These are phyloP conservation scores for Penaeus japonicus DNA, from an alignment of 1,140 invertebrate species.

Conservation along the genomic window DNA sequence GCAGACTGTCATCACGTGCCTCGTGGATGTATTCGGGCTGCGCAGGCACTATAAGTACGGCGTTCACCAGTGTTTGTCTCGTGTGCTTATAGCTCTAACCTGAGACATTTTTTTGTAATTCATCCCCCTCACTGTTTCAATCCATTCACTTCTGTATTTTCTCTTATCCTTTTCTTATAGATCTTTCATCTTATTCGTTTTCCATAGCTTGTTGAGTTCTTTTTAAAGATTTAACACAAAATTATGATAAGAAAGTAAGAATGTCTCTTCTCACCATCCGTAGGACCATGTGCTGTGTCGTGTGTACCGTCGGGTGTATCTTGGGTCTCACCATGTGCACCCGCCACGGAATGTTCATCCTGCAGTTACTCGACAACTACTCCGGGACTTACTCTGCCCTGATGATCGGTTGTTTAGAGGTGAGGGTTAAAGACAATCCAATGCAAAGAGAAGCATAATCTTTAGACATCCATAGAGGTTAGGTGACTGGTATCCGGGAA, in stretches of 20 bases:
- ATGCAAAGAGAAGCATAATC: background rate
- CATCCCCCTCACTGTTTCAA: too few species aligned
- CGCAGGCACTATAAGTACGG: constrained; percentile 69
- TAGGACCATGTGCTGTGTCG: constrained; percentile 68
- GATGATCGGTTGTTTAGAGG: constrained; percentile 74
- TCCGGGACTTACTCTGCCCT: constrained; percentile 86
- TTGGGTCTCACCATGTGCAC: constrained; percentile 75
- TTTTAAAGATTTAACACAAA: too few species aligned
- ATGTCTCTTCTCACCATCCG: background rate
- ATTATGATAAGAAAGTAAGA: too few species aligned
- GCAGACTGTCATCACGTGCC: constrained; percentile 67
- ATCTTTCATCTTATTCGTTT: too few species aligned
- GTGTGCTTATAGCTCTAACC: background rate
- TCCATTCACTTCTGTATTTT: too few species aligned
- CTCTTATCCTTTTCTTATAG: too few species aligned
- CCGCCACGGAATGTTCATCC: constrained; percentile 65
- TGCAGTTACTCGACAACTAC: constrained; percentile 86
- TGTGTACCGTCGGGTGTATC: constrained; percentile 73
- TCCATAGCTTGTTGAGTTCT: too few species aligned
- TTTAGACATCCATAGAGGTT: background rate
- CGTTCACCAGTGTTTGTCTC: background rate
- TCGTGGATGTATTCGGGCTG: constrained; percentile 66
- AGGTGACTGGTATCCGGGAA: background rate
- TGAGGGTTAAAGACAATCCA: constrained; percentile 42
- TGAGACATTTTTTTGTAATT: background rate